A percentile compares a stretch with the other conserved stretches of the same genome.
Evolutionary conservation across 1,140 invertebrate genomes (phyloP).

Genomic region (Lordiphosa collinella): DNA sequence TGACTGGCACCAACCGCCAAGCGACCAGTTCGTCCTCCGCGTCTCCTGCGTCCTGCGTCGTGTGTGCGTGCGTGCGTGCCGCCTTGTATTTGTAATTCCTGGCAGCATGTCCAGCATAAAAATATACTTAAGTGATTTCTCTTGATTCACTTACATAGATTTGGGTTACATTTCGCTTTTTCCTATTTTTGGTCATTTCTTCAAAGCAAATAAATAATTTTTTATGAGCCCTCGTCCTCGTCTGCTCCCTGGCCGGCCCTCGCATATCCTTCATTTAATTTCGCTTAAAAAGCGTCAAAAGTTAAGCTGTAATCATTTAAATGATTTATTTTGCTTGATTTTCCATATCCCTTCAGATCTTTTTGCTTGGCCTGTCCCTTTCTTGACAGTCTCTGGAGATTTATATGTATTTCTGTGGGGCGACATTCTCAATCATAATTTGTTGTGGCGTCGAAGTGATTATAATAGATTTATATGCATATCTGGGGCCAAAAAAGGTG

Average conservation of each 20-base stretch:
- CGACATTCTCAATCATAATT: conserved; percentile 72
- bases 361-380: conserved; percentile 40
- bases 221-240: conserved; percentile 36
- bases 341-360: conserved; percentile 63
- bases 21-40: conserved; percentile 21
- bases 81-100: conserved; percentile 73
- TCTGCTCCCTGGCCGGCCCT: conserved; percentile 1
- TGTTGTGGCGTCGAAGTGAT: conserved; percentile 74
- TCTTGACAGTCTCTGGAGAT: conserved; percentile 30
- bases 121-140: conserved; percentile 78
- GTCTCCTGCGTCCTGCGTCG: conserved; percentile 3
- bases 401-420: conserved; percentile 26
- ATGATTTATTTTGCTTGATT: conserved; percentile 75
- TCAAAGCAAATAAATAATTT: conserved; percentile 74
- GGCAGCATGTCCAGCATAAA: conserved; percentile 77
- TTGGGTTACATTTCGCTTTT: conserved; percentile 71
- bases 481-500: conserved; percentile 46
- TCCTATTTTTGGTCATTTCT: conserved; percentile 42
- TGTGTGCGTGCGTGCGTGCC: conserved; percentile 59
- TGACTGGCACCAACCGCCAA: conserved; percentile 65
- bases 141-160: conserved; percentile 77
- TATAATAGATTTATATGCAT: conserved; percentile 71
- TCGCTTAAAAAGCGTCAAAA: conserved; percentile 75
- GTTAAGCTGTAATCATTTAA: conserved; percentile 77
- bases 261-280: conserved; percentile 67